Percentiles rank a stretch among this genome's conserved stretches.
Evolutionary conservation across 2,797 vertebrate species (phyloP).

Genomic region (Pseudochaenichthys georgianus): DNA sequence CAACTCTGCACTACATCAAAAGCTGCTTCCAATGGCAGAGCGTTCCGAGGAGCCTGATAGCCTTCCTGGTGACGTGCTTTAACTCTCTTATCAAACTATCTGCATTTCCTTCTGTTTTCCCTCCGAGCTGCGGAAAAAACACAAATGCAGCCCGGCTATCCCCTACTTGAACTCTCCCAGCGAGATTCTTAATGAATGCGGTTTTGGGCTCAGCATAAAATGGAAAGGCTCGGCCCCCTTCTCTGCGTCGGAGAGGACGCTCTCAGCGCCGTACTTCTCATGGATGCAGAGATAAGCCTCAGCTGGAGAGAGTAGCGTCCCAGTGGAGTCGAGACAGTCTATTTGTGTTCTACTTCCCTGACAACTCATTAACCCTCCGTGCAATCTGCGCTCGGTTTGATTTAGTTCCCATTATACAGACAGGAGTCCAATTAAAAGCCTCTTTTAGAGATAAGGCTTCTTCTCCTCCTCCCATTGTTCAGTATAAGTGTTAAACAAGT

Average conservation of each 20-base stretch:
- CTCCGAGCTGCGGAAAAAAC: conserved; percentile 57
- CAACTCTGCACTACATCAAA: conserved; percentile 91
- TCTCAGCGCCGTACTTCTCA: conserved; percentile 52
- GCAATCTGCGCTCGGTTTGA: conserved; percentile 66
- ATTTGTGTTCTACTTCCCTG: conserved; percentile 77
- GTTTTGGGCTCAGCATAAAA: conserved; percentile 63
- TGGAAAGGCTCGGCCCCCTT: conserved; percentile 50
- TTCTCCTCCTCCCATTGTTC: conserved; percentile 57
- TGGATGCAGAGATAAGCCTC: conserved; percentile 73
- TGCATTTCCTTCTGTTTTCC: conserved; percentile 61
- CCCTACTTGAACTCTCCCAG: conserved; percentile 73
- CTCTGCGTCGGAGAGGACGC: conserved; percentile 56
- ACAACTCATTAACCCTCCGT: conserved; percentile 80
- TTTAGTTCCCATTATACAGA: conserved; percentile 70
- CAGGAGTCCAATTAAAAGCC: conserved; percentile 73
- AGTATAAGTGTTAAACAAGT: conserved; percentile 47
- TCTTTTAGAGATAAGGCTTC: conserved; percentile 57
- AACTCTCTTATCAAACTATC: conserved; percentile 63
- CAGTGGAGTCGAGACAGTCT: conserved; percentile 73
- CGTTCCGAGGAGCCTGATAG: conserved; percentile 88
- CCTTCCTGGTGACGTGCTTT: conserved; percentile 91
- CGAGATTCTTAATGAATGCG: conserved; percentile 74
- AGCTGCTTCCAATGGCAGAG: conserved; percentile 99
- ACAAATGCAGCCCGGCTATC: conserved; percentile 64
- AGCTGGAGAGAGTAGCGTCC: conserved; percentile 77